Base-by-base conservation (phyloP, 2,888 invertebrate species). In the Thumatha senex region DNA sequence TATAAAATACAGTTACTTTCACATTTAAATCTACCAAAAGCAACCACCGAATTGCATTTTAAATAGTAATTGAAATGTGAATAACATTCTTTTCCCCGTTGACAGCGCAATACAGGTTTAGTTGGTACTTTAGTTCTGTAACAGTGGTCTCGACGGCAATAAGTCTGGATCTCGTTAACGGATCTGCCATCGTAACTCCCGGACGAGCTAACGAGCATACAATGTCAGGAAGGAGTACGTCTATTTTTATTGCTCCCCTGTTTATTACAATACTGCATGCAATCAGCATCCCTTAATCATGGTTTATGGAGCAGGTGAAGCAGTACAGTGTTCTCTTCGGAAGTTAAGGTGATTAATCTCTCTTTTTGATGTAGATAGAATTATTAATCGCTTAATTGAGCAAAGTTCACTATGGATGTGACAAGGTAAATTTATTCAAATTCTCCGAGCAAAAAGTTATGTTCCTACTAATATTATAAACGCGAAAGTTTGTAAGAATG, bases 81-180 rank as follows among this genome's bases (percentile, higher is more conserved):
- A 62, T 40, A 47, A 52, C 51, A 48, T 58, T 51, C 55, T 62
- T 53, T 57, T 51, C 52, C 51, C 34, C 38, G 51, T 66, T 70
- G 68, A 72, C 72, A 68, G 68, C 57, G 71, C 72, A 75, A 77
- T 80, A 78, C 68, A 63, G 78, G 3, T 73, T 77, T 80, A 79
- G 80, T 73, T 66, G 61, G 58, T 60, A 63, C 51, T 70, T 58
- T 51, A 63, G 59, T 52, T 55, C 59, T 40, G 48, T 41, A 31
- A 33, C 61, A 61, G 65, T 58, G 62, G 63, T 70, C 67, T 41
- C 67, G 58, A 59, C 56, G 68, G 76, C 74, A 75, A 78, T 81
- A 82, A 78, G 76, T 73, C 75, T 70, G 69, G 56, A 63, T 73
- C 76, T 79, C 65, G 79, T 83, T 80, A 80, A 76, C 73, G 72